Percentiles rank a stretch among this genome's conserved stretches.
phyloP scores from a whole-genome alignment of 2,113 vertebrate species.

The Cynocephalus volans region DNA sequence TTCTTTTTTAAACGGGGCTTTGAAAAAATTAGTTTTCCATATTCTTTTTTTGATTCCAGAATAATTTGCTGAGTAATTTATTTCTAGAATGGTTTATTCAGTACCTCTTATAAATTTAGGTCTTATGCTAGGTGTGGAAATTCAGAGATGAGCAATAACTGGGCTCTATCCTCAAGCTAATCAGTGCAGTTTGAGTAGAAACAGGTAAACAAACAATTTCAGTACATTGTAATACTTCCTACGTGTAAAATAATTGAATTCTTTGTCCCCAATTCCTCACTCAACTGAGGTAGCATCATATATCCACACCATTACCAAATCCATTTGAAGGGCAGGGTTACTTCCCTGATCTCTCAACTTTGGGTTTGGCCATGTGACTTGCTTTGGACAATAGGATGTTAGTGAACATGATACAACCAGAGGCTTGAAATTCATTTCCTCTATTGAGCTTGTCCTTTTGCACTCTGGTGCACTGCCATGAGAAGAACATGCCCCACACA shows the following conservation, averaged over 20 bases:
- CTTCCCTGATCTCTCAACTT: constrained; percentile 1
- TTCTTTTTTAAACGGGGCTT: not conserved
- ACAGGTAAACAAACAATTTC: not conserved
- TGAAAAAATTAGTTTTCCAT: not conserved
- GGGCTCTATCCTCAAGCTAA: not conserved
- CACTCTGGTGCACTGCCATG: not conserved
- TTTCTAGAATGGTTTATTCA: not conserved
- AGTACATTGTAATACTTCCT: not conserved
- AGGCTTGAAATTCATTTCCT: not conserved
- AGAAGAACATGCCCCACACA: not conserved
- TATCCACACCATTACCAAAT: not conserved
- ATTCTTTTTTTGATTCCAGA: not conserved
- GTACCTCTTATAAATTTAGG: not conserved
- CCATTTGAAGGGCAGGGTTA: not conserved
- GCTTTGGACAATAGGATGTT: not conserved
- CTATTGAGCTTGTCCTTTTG: not conserved
- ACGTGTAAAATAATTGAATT: not conserved
- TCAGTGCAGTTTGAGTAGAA: not conserved
- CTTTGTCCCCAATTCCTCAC: not conserved
- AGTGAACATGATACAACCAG: not conserved
- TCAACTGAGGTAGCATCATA: not conserved
- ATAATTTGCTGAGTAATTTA: not conserved
- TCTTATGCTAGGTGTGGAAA: not conserved
- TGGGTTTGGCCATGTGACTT: not conserved
- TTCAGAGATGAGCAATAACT: not conserved